Percentiles rank a stretch among this genome's conserved stretches.
Evolutionary conservation across 2,797 vertebrate genomes (phyloP).

Genomic region (Hipposideros larvatus): DNA sequence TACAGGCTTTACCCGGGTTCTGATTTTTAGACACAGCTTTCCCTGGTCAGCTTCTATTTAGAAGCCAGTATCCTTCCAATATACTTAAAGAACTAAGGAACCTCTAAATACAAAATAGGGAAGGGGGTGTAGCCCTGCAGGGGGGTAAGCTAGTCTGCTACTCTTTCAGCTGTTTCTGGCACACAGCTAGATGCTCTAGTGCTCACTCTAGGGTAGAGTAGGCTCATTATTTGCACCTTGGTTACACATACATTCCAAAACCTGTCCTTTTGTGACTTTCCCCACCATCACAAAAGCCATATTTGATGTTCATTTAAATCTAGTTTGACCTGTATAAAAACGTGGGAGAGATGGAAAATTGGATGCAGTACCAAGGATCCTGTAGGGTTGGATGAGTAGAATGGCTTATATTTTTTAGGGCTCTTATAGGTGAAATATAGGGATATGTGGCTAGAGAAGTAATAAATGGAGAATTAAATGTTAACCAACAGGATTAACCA

Average conservation of each 20-base stretch:
- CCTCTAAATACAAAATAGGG: not conserved
- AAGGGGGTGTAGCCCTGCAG: not conserved
- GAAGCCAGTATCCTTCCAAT: not conserved
- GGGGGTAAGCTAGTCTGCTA: not conserved
- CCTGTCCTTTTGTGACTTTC: not conserved
- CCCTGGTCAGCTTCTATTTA: not conserved
- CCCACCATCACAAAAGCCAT: not conserved
- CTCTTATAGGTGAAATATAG: slow-evolving; percentile 7
- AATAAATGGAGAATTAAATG: not conserved
- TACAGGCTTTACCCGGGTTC: not conserved
- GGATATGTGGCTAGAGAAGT: not conserved
- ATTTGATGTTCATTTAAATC: slow-evolving; percentile 4
- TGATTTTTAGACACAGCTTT: not conserved
- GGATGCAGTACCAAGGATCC: not conserved
- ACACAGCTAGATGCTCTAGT: not conserved
- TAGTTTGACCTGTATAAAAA: slow-evolving; percentile 20
- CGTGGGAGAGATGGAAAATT: not conserved
- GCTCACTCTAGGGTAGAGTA: not conserved
- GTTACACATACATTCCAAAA: not conserved
- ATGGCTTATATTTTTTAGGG: not conserved
- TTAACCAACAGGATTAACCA: not conserved
- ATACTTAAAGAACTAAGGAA: slow-evolving; percentile 37
- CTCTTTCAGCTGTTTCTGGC: not conserved
- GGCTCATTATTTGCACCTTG: not conserved
- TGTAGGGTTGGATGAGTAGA: not conserved